Percentiles rank a stretch among this genome's conserved stretches.
phyloP scores from a whole-genome alignment of 2,888 invertebrate genomes.

The Himalopsyche kuldschensis region DNA sequence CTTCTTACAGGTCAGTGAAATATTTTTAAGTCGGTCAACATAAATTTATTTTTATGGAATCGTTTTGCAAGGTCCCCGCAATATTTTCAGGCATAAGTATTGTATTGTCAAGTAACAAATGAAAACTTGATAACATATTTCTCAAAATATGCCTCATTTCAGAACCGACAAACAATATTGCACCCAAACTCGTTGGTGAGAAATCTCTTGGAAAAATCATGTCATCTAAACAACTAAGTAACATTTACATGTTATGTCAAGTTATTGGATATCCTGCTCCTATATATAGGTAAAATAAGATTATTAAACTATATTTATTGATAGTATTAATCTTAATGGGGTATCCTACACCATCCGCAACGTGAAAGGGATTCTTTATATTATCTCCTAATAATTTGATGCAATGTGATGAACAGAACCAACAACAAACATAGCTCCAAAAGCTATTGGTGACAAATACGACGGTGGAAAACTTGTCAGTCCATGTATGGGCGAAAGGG shows the following conservation, averaged over 20 bases:
- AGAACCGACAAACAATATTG: slow-evolving; percentile 65
- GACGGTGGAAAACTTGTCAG: slow-evolving; percentile 65
- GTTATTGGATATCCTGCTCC: slow-evolving; percentile 56
- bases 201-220: slow-evolving; percentile 38
- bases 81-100: background rate
- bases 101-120: background rate
- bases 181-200: slow-evolving; percentile 51
- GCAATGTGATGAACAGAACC: slow-evolving; percentile 49
- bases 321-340: background rate
- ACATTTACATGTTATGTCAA: slow-evolving; percentile 51
- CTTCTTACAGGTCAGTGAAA: slow-evolving; percentile 63
- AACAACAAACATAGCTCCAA: slow-evolving; percentile 65
- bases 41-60: background rate
- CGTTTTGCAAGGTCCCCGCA: background rate
- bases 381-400: background rate
- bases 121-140: background rate
- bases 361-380: background rate
- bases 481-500: slow-evolving; percentile 47
- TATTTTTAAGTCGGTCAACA: background rate
- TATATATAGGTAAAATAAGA: slow-evolving; percentile 50
- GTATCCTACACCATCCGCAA: background rate
- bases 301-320: background rate
- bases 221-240: slow-evolving; percentile 28
- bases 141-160: slow-evolving; percentile 29
- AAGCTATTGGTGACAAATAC: slow-evolving; percentile 63